Percentiles rank a stretch among this genome's conserved stretches.
phyloP scores from a whole-genome alignment of 2,888 invertebrate genomes.

The Parochlus steinenii region DNA sequence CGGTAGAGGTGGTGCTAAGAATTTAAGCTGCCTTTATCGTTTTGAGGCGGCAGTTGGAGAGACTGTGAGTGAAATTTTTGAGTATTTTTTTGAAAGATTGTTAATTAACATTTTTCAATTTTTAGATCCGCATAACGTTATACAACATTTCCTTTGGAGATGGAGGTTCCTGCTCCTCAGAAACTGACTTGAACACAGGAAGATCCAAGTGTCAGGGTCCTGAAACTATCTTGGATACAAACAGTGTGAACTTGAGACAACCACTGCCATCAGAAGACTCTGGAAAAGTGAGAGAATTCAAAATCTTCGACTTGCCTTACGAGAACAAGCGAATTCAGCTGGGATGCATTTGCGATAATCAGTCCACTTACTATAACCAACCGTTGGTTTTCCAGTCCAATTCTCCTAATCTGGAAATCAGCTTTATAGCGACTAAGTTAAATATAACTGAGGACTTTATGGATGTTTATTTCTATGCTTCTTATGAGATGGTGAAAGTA shows the following conservation, averaged over 20 bases:
- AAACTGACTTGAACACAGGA: constrained; percentile 54
- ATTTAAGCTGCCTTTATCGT: constrained; percentile 60
- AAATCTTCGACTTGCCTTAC: constrained; percentile 49
- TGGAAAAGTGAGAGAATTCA: constrained; percentile 35
- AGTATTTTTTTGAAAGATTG: constrained; percentile 8
- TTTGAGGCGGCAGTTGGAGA: constrained; percentile 51
- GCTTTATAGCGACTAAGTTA: constrained; percentile 55
- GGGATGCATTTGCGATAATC: constrained; percentile 68
- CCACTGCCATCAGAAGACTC: constrained; percentile 24
- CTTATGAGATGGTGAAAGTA: constrained; percentile 46
- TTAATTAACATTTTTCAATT: neutral
- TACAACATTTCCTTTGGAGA: constrained; percentile 59
- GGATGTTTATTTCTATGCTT: constrained; percentile 60
- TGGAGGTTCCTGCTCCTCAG: constrained; percentile 45
- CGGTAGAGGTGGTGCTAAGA: constrained; percentile 64
- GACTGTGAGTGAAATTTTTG: constrained; percentile 9
- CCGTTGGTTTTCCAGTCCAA: constrained; percentile 47
- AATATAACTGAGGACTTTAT: constrained; percentile 67
- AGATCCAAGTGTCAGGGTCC: constrained; percentile 38
- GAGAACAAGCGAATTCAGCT: constrained; percentile 47
- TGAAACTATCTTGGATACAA: constrained; percentile 15
- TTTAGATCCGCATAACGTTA: constrained; percentile 35
- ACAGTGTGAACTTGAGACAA: constrained; percentile 5
- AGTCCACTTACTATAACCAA: constrained; percentile 36
- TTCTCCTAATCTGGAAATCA: constrained; percentile 54